Evolutionary conservation across 2,888 invertebrate species (phyloP).

Genomic region (Thymelicus lineola): DNA sequence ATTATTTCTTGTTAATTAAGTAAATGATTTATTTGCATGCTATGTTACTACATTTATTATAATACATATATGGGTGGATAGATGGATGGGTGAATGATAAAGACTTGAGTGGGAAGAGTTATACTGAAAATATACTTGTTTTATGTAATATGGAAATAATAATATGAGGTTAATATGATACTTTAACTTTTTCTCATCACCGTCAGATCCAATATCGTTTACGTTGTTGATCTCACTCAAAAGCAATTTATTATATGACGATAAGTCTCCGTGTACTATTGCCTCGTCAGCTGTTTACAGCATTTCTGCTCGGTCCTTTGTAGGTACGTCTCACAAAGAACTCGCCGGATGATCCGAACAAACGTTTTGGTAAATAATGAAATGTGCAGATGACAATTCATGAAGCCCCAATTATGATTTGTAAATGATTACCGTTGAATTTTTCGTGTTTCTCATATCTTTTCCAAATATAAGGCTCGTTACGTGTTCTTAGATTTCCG

Average conservation of each 20-base stretch:
- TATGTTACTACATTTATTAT: no score
- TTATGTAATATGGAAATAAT: no score
- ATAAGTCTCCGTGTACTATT: neutral
- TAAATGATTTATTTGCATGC: no score
- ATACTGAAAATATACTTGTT: no score
- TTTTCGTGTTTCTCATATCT: neutral
- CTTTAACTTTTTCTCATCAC: no score
- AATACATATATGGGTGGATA: no score
- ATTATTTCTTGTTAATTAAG: no score
- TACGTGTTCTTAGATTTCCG: no score
- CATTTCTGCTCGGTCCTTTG: constrained; percentile 32
- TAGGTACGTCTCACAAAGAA: constrained; percentile 42
- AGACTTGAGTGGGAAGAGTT: no score
- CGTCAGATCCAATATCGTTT: neutral
- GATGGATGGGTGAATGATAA: no score
- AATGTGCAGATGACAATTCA: constrained; percentile 32
- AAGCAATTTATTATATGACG: neutral
- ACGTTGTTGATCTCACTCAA: neutral
- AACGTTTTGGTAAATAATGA: constrained; percentile 32
- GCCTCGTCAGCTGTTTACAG: neutral
- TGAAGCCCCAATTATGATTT: constrained; percentile 13
- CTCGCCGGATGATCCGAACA: constrained; percentile 41
- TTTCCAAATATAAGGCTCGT: no score
- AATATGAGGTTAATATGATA: no score
- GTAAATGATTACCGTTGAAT: constrained; percentile 14